phyloP scores from a whole-genome alignment of 35 echinoderm and acorn worm species.

The Hemicentrotus pulcherrimus region DNA sequence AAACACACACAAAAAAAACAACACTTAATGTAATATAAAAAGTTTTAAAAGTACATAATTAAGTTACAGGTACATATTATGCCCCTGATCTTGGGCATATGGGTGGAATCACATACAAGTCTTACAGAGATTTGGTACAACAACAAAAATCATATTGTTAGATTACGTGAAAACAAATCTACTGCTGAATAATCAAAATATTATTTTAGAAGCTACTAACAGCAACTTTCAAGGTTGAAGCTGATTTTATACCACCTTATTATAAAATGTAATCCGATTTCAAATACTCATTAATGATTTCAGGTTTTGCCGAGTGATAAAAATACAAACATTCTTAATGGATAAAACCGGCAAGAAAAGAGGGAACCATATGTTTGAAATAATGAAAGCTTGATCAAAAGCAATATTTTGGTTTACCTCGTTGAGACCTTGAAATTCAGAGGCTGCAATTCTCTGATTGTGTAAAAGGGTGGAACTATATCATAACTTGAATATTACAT shows the following conservation, averaged over 20 bases:
- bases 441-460: not conserved
- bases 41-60: too few species aligned
- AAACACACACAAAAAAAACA: too few species aligned
- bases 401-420: not conserved
- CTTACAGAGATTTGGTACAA: too few species aligned
- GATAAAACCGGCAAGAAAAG: not conserved
- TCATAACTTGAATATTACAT: not conserved
- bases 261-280: too few species aligned
- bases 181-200: not conserved
- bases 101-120: too few species aligned
- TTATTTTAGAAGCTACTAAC: not conserved
- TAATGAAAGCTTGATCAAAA: not conserved
- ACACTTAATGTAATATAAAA: too few species aligned
- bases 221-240: not conserved
- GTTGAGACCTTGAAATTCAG: not conserved
- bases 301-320: not conserved
- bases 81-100: too few species aligned
- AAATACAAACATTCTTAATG: not conserved
- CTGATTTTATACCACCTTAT: too few species aligned
- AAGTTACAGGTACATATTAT: too few species aligned
- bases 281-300: too few species aligned
- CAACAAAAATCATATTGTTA: too few species aligned
- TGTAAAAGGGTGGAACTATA: not conserved
- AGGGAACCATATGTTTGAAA: not conserved
- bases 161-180: not conserved